Evolutionary conservation across 2,888 invertebrate genomes (phyloP), one percentile per base, ranked within the genome.

Genomic region (Temnothorax rugatulus): DNA sequence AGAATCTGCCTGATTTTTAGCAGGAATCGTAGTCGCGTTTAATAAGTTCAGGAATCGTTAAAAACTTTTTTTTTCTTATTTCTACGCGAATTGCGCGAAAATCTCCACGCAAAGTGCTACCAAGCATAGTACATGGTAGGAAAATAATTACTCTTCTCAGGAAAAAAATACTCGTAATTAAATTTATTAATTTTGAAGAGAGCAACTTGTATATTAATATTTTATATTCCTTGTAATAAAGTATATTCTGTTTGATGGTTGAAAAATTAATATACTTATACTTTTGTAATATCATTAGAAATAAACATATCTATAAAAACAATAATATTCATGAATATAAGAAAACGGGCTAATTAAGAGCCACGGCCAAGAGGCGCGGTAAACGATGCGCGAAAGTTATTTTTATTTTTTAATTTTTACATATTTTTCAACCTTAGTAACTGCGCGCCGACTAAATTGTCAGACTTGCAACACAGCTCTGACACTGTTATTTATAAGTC

Each of bases 1-100:
- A 61, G 61, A 66, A 57, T 59, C 64, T 61, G 44, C 63, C 71
- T 64, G 88, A 86, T 84, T 84, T 83, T 81, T 83, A 82, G 52
- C 63, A 13, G 18, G 5, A 34, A 44, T 85, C 81, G 75, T 52
- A 73, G 57, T 38, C 47, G 63, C 57, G 75, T 69, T 87, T 87
- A 88, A 88, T 63, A 86, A 84, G 34, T 5, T 68, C 63, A 59
- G 54, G 50, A 18, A 50, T 9, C n/a, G 38, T 0, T 5, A 74
- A n/a, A 34, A 11, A 21, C 47, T 15, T 5, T 52, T 29, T 61
- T 52, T 54, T 4, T 34, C 34, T 34, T 21, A 21, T 21, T 79
- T 77, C 44, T 25, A 15, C n/a, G 21, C 2, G 4, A 68, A 41
- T 41, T 76, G 13, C n/a, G 7, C 4, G 7, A 18, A 68, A n/a